Evolutionary conservation across 2,888 invertebrate species (phyloP), one percentile per base, ranked within the genome.

Genomic region (Leptinotarsa tumamoca): DNA sequence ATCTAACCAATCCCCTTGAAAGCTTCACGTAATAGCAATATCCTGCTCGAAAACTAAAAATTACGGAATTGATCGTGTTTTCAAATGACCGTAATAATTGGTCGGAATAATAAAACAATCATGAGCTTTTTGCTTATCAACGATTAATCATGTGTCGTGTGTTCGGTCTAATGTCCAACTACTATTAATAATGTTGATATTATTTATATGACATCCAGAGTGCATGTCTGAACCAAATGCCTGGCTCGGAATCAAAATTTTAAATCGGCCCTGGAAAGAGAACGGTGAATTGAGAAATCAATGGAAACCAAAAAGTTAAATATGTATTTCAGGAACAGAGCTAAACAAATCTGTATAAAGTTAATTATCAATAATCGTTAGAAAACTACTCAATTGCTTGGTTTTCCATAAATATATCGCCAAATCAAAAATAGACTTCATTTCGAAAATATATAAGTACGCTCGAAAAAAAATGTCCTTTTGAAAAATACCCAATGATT

Each of bases 71-170:
- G 63, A 43, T 63, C 63, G 63, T 27, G 27, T 63, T 33, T n/a
- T 1, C 33, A 63, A 63, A 63, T 43, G 63, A 63, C 63, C n/a
- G 17, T n/a, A 27, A 63, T 63, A 43, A 63, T 63, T 33, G 43
- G 63, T 17, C 71, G 68, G 69, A 63, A 68, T 71, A 71, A 71
- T 68, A 71, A 43, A 71, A 67, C 66, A 68, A 75, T 54, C 68
- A 68, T 71, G 71, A 75, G 71, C 61, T 75, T 75, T 75, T 75
- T 68, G 72, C 77, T 77, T 77, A 74, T 77, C 77, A 72, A 77
- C 77, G 67, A 74, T 74, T 77, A 72, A 77, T 77, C 77, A 72
- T 72, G 52, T 77, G 77, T 74, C 69, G 74, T 72, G 74, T 71
- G 63, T 43, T 63, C 71, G 71, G 71, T 67, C 71, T 74, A 71